phyloP scores from a whole-genome alignment of 2,888 invertebrate genomes.

The Blera fallax region DNA sequence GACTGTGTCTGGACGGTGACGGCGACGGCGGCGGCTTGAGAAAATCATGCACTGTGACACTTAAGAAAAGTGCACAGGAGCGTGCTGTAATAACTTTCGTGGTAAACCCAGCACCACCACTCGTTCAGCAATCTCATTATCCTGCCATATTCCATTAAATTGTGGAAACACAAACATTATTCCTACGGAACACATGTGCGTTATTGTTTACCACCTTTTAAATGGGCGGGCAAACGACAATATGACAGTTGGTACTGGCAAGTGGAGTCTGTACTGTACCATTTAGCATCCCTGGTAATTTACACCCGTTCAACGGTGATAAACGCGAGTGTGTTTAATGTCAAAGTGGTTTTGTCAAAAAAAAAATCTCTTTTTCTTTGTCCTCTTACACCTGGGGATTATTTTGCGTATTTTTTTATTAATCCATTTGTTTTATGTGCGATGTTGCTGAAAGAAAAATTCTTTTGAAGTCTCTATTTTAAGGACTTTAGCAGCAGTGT shows the following conservation, averaged over 20 bases:
- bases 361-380: neutral
- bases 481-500: constrained; percentile 16
- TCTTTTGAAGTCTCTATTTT: constrained; percentile 61
- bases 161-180: constrained; percentile 43
- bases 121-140: constrained; percentile 54
- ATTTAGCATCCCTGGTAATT: constrained; percentile 64
- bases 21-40: neutral
- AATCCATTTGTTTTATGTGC: constrained; percentile 58
- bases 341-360: constrained; percentile 24
- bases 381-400: constrained; percentile 32
- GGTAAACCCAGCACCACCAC: constrained; percentile 7
- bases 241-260: neutral
- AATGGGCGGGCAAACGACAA: constrained; percentile 1
- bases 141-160: constrained; percentile 55
- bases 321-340: constrained; percentile 20
- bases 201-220: constrained; percentile 27
- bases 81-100: constrained; percentile 68
- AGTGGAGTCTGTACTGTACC: constrained; percentile 26
- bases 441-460: constrained; percentile 16
- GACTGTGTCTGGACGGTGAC: constrained; percentile 23
- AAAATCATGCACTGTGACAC: constrained; percentile 69
- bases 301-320: constrained; percentile 18
- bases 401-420: constrained; percentile 28
- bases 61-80: constrained; percentile 68
- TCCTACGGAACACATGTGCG: constrained; percentile 47